Evolutionary conservation across 2,797 vertebrate species (phyloP).

Genomic region (Lagocephalus sceleratus): DNA sequence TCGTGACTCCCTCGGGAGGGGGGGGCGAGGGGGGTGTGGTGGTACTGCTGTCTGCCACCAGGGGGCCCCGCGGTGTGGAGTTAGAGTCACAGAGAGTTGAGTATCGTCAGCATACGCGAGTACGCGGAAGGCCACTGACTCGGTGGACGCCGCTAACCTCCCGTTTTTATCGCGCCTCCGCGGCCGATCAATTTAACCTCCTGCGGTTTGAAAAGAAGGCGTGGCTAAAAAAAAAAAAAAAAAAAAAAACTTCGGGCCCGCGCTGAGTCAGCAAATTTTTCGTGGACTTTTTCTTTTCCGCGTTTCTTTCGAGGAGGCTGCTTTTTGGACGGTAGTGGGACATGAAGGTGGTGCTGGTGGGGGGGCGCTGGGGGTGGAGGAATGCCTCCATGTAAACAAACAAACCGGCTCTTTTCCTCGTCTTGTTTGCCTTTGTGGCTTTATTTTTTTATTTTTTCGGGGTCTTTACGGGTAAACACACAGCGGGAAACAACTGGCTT

Average conservation of each 20-base stretch:
- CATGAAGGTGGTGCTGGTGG: slow-evolving; percentile 35
- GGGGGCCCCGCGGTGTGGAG: no score
- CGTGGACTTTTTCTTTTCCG: slow-evolving; percentile 10
- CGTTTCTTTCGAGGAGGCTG: slow-evolving; percentile 20
- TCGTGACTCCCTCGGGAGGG: no score
- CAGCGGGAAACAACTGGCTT: slow-evolving; percentile 57
- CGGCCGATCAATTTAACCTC: no score
- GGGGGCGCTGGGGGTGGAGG: slow-evolving; percentile 20
- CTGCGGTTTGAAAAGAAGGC: no score
- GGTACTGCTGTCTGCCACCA: no score
- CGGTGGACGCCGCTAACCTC: no score
- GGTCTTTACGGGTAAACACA: slow-evolving; percentile 48
- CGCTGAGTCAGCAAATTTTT: slow-evolving; percentile 56
- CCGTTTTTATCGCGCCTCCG: no score
- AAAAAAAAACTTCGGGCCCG: slow-evolving; percentile 5
- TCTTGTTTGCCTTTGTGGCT: slow-evolving; percentile 60
- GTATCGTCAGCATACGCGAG: neutral
- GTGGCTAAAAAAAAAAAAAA: no score
- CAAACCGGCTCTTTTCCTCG: slow-evolving; percentile 27
- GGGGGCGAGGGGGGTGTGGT: no score
- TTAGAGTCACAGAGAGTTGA: neutral
- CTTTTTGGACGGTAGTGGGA: slow-evolving; percentile 3
- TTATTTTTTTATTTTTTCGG: slow-evolving; percentile 30
- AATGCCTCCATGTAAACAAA: slow-evolving; percentile 38
- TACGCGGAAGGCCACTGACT: neutral